A percentile compares a stretch with the other conserved stretches of the same genome.
These are phyloP conservation scores for Catharus bicknelli DNA, from an alignment of 2,113 vertebrate genomes.

Conservation along the genomic window DNA sequence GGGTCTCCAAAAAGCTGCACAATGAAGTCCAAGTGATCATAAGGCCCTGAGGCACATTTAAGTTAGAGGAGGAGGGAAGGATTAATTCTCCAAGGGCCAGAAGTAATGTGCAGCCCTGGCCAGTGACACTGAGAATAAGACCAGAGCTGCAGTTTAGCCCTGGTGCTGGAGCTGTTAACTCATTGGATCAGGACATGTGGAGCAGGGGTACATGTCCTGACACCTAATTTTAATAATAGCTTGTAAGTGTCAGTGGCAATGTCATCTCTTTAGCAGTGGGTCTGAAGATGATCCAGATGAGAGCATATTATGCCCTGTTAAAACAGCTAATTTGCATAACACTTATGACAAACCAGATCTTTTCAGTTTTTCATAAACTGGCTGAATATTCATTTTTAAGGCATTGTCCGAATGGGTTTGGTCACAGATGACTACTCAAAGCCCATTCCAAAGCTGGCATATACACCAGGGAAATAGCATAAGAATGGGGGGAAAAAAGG, in stretches of 20 bases:
- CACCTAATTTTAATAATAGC: conserved; percentile 62
- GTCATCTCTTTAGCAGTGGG: conserved; percentile 40
- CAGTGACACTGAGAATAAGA: conserved; percentile 54
- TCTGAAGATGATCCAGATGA: conserved; percentile 31
- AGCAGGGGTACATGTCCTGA: conserved; percentile 19
- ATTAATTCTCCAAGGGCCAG: background rate
- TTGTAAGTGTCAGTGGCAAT: conserved; percentile 58
- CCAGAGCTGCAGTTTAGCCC: background rate
- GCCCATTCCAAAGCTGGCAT: background rate
- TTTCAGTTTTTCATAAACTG: conserved; percentile 34
- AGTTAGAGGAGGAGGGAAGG: background rate
- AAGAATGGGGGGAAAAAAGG: background rate
- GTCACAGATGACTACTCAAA: conserved; percentile 28
- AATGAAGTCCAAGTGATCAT: background rate
- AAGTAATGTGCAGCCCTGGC: background rate
- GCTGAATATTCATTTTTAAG: conserved; percentile 39
- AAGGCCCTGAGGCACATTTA: background rate
- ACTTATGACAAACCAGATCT: conserved; percentile 33
- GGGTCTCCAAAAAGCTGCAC: background rate
- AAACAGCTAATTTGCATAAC: conserved; percentile 56
- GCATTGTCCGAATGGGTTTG: conserved; percentile 31
- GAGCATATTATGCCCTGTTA: conserved; percentile 36
- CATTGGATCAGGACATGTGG: background rate
- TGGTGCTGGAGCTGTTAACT: background rate
- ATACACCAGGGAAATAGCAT: background rate